Conservation (phyloP, 2,797 vertebrate genomes). For the Varecia variegata region DNA sequence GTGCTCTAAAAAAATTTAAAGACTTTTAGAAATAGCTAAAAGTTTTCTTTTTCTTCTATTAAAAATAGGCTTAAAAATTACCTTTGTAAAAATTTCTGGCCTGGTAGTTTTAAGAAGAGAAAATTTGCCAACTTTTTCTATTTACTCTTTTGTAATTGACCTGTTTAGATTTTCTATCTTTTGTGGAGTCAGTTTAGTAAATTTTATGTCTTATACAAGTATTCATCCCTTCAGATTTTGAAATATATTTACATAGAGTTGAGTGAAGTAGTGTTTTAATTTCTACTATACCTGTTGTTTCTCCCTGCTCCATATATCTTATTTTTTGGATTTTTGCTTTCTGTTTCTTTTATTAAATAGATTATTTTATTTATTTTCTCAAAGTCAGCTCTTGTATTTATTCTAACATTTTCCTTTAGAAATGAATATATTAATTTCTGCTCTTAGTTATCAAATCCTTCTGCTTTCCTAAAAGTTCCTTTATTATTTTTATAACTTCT, state of each 20-base stretch:
- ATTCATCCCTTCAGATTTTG: neutral
- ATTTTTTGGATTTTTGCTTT: conserved; percentile 17
- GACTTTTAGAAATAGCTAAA: neutral
- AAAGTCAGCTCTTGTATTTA: conserved; percentile 32
- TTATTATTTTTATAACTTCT: conserved; percentile 24
- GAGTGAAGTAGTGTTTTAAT: neutral
- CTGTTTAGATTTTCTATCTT: neutral
- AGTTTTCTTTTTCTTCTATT: neutral
- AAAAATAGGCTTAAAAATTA: neutral
- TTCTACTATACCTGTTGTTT: neutral
- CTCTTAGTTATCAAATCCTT: neutral
- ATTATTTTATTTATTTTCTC: conserved; percentile 33
- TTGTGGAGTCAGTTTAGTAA: neutral
- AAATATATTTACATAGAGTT: neutral
- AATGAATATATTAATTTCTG: conserved; percentile 34
- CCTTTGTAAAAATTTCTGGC: neutral
- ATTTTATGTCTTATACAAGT: neutral
- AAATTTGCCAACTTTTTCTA: neutral
- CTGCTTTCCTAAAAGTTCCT: neutral
- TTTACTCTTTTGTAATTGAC: neutral
- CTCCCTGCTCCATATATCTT: neutral
- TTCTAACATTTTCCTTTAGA: conserved; percentile 16
- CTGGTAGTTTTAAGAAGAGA: neutral
- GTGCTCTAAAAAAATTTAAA: neutral
- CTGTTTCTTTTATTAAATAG: neutral